Evolutionary conservation across 2,797 vertebrate genomes (phyloP).

Genomic region (Columba guinea): DNA sequence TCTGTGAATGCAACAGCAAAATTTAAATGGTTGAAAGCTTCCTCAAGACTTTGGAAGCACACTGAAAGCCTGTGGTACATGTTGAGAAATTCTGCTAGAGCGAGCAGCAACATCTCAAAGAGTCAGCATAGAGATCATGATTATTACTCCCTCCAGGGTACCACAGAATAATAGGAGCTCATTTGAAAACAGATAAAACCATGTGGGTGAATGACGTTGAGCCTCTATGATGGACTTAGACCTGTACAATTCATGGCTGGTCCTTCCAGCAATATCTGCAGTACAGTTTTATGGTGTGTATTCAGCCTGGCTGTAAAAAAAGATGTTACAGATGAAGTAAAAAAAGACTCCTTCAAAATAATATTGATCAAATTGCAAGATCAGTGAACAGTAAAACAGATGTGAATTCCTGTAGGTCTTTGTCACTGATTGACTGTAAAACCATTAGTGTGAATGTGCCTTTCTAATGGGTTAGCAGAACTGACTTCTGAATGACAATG

Average conservation of each 20-base stretch:
- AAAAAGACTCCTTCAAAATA: slow-evolving; percentile 69
- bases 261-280: slow-evolving; percentile 24
- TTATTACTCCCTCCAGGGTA: neutral
- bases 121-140: neutral
- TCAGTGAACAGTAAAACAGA: slow-evolving; percentile 68
- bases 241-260: neutral
- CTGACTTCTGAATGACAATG: slow-evolving; percentile 66
- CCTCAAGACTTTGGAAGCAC: neutral
- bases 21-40: neutral
- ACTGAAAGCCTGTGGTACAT: neutral
- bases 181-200: slow-evolving; percentile 18
- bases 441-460: slow-evolving; percentile 56
- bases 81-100: slow-evolving; percentile 17
- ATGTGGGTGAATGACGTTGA: slow-evolving; percentile 17
- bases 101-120: neutral
- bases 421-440: slow-evolving; percentile 55
- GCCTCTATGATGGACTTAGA: neutral
- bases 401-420: slow-evolving; percentile 62
- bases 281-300: neutral
- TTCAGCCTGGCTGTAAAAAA: slow-evolving; percentile 23
- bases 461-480: slow-evolving; percentile 69
- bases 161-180: neutral
- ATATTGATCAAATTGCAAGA: slow-evolving; percentile 74
- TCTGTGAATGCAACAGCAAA: neutral
- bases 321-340: slow-evolving; percentile 45